Conservation (phyloP, 2,113 vertebrate species). For the Eulemur macaco region DNA sequence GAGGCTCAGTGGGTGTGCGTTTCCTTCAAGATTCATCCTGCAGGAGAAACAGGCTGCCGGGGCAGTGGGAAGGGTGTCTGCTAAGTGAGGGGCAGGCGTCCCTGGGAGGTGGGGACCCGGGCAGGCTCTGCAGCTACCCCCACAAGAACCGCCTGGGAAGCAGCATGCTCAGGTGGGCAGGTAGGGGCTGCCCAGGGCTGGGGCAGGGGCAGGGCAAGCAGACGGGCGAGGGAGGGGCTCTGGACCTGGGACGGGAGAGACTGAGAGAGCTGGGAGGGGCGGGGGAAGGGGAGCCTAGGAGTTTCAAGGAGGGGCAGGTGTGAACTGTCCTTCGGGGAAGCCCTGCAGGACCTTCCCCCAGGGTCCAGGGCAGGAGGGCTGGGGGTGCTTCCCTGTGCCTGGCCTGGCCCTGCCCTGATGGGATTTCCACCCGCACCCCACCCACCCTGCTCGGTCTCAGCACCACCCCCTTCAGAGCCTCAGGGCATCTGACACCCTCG, state of each 20-base stretch:
- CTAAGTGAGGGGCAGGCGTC: background rate
- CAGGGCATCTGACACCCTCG: background rate
- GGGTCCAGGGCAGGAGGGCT: background rate
- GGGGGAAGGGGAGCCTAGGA: background rate
- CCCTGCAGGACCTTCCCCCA: too few species aligned
- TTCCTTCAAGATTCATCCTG: background rate
- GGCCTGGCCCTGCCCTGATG: background rate
- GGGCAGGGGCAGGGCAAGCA: background rate
- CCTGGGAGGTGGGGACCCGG: background rate
- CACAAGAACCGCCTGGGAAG: background rate
- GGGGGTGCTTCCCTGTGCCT: background rate
- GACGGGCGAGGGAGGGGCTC: accelerated
- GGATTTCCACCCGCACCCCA: too few species aligned
- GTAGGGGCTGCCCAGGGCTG: background rate
- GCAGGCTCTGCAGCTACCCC: background rate
- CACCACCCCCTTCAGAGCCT: background rate
- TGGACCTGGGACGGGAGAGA: background rate
- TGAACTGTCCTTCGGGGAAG: background rate
- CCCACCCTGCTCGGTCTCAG: background rate
- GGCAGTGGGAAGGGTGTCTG: background rate
- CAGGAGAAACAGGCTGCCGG: background rate
- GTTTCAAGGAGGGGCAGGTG: background rate
- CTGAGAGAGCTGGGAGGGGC: background rate
- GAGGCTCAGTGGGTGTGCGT: accelerated
- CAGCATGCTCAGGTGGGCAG: background rate